Base-by-base conservation (phyloP, 1,140 invertebrate genomes). In the Drosophila ercepeae region DNA sequence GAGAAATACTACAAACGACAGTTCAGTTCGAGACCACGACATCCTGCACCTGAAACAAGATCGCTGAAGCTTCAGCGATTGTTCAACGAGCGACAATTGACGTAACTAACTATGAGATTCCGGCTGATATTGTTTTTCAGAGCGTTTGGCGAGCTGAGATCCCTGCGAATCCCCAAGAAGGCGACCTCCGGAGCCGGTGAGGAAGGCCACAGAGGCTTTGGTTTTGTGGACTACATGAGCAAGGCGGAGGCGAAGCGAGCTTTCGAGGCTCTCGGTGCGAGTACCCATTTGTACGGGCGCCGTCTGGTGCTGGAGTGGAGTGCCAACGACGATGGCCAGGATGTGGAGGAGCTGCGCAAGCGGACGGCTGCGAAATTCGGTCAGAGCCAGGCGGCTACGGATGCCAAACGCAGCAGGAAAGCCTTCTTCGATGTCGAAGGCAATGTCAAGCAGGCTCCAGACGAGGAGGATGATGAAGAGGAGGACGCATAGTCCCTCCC, bases 251-350 rank as follows among this genome's bases (percentile, higher is more conserved):
- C 99, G 0, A 98, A 99, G 96, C 94, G 94, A 90, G 98, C 98
- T 0, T 98, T 99, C 92, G 96, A 98, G 70, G 95, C 98, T 0
- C 89, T 99, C 0, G 95, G 95, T 76, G 97, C 98, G 91, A 99
- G 98, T 81, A 99, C 99, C 67, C 99, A 99, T 94, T 96, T 99
- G 91, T 99, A 98, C 91, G 98, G 98, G 3, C 93, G 99, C 75
- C 93, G 98, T 36, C 92, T 99, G 68, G 98, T 99, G 0, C 92
- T 99, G 14, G 98, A 99, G 93, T 99, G 99, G 99, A 98, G 98
- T 0, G 71, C 83, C 29, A 94, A 95, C 34, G 93, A 94, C n/a
- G 95, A 95, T 29, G 93, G 96, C 36, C 96, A 97, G 78, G 94
- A 94, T 69, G 92, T 99, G 3, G 94, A 96, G 13, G 93, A 95